Conservation (phyloP, 2,797 vertebrate species). For the Siniperca undulata region DNA sequence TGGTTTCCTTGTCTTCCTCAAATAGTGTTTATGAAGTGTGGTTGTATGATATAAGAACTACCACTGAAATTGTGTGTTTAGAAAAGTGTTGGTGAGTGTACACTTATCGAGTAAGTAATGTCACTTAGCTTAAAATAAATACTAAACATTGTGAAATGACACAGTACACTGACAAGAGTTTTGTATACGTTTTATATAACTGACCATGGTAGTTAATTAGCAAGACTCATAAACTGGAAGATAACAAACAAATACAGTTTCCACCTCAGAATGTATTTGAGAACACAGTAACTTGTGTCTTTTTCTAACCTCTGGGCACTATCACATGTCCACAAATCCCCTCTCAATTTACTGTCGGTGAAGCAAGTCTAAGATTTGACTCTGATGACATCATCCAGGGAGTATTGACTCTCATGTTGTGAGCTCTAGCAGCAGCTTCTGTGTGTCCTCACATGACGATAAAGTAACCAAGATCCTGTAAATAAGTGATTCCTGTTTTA, state of each 20-base stretch:
- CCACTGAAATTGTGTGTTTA: background rate
- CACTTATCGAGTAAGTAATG: background rate
- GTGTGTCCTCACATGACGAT: constrained; percentile 30
- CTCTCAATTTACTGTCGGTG: constrained; percentile 30
- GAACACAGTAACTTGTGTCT: constrained; percentile 10
- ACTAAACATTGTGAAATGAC: background rate
- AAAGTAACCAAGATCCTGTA: constrained; percentile 47
- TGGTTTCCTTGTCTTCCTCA: background rate
- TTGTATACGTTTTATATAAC: background rate
- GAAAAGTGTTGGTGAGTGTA: background rate
- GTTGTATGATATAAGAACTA: background rate
- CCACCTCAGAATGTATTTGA: background rate
- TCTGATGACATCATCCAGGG: constrained; percentile 50
- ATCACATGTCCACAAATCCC: constrained; percentile 48
- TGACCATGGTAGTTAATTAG: background rate
- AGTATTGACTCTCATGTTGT: constrained; percentile 37
- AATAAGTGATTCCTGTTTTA: constrained; percentile 42
- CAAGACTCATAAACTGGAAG: background rate
- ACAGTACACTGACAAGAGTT: background rate
- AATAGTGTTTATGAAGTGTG: constrained; percentile 12
- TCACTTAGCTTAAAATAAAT: background rate
- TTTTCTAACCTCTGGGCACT: constrained; percentile 28
- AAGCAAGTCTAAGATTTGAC: constrained; percentile 35
- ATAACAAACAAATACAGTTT: constrained; percentile 18
- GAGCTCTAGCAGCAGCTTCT: constrained; percentile 27